Base-by-base conservation (phyloP, 2,888 invertebrate genomes). In the Hololepta plana region DNA sequence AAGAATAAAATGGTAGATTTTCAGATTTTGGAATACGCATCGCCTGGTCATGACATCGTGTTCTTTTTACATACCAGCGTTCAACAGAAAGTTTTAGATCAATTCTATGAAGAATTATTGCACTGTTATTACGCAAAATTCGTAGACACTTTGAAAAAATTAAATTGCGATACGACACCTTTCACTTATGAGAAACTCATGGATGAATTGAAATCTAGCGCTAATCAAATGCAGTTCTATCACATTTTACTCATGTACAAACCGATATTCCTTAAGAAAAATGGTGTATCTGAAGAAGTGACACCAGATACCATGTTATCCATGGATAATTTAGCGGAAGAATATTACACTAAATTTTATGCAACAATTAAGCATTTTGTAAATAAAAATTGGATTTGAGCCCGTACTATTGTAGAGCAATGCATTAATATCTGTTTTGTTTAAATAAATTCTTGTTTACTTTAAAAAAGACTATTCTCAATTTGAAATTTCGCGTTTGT, bases 1-100 rank as follows among this genome's bases (percentile, higher is more conserved):
- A 20, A 25, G n/a, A 34, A 63, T 0, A 62, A 60, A 39, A 47
- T 68, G 27, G 48, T 68, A 1, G 68, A 69, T 38, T 68, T 66
- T 36, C 68, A 68, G 45, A 50, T 60, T 17, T 53, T 58, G 3
- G 43, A 56, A 10, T 60, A 60, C 28, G 51, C 55, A 4, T 62
- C 60, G 6, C 48, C 64, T 2, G 42, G 52, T 0, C 53, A 55
- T 15, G 68, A 68, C 38, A 31, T 68, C 2, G 37, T 61, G 2
- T 67, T 68, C 32, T 55, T 64, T 20, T 28, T 69, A 4, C 53
- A 59, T 10, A 49, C 59, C 2, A 66, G 66, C 33, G 49, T 62
- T 1, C 45, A 53, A 9, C 35, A 40, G 2, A 36, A 45, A 0
- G 45, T 60, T 2, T 35, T 57, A 7, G 46, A 47, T 2, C 30